phyloP scores from a whole-genome alignment of 2,797 vertebrate genomes.

The Centropyge bicolor region DNA sequence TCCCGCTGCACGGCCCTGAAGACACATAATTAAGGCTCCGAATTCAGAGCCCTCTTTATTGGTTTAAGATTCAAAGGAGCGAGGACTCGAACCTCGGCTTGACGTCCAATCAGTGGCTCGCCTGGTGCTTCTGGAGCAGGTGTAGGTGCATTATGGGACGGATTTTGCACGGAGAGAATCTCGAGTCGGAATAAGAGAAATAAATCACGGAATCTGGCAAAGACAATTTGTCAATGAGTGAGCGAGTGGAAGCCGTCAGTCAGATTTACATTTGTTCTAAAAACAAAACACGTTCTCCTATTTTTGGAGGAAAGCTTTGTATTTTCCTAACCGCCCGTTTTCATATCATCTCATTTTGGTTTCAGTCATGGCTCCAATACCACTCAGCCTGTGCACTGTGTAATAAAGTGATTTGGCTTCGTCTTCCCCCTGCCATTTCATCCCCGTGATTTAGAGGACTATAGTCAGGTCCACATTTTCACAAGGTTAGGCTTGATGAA shows the following conservation, averaged over 20 bases:
- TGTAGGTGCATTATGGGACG: conserved; percentile 41
- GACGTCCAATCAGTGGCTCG: conserved; percentile 49
- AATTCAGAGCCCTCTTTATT: conserved; percentile 58
- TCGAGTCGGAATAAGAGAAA: conserved; percentile 13
- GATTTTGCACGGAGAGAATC: conserved; percentile 16
- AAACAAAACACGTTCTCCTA: conserved; percentile 53
- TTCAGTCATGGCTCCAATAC: conserved; percentile 53
- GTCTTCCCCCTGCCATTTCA: conserved; percentile 50
- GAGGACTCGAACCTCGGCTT: conserved; percentile 54
- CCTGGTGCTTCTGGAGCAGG: conserved; percentile 56
- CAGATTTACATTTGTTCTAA: conserved; percentile 38
- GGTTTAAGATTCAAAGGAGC: conserved; percentile 50
- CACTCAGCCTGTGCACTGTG: conserved; percentile 44
- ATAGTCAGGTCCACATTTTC: conserved; percentile 61
- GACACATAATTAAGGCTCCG: conserved; percentile 58
- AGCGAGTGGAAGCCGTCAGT: conserved; percentile 8
- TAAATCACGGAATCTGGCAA: conserved; percentile 39
- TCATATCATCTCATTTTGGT: conserved; percentile 55
- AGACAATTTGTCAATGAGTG: conserved; percentile 20
- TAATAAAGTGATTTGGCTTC: conserved; percentile 62
- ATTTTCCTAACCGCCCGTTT: conserved; percentile 40
- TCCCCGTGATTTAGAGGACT: conserved; percentile 68
- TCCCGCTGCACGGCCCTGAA: conserved; percentile 48
- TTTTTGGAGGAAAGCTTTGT: conserved; percentile 45
- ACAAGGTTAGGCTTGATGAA: conserved; percentile 72